Conservation (phyloP, 2,888 invertebrate genomes). For the Anticlea derivata region DNA sequence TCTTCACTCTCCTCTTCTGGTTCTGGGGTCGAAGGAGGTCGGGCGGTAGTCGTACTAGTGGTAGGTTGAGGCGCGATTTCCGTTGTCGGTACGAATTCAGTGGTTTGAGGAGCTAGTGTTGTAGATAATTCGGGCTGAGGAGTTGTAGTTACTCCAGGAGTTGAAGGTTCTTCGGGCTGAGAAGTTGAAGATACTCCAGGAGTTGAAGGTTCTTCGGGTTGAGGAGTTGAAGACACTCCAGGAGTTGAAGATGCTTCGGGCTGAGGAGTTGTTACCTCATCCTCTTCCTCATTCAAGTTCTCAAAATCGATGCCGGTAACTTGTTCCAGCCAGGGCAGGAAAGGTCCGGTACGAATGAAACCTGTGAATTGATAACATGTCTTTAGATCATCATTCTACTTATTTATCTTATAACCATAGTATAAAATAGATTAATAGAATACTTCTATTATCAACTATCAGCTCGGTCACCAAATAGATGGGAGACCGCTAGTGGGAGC, state of each 20-base stretch:
- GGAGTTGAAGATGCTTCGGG: too few relatives aligned
- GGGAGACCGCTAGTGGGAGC: too few relatives aligned
- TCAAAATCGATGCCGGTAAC: conserved; percentile 68
- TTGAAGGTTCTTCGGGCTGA: conserved; percentile 5
- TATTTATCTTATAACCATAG: too few relatives aligned
- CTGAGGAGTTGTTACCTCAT: conserved; percentile 28
- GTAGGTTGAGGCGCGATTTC: background rate
- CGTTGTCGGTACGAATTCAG: conserved; percentile 17
- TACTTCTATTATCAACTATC: too few relatives aligned
- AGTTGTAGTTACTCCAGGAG: too few relatives aligned
- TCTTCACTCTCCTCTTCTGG: conserved; percentile 45
- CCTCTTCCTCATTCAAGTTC: conserved; percentile 53
- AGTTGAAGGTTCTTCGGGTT: too few relatives aligned
- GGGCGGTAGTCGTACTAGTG: conserved; percentile 4
- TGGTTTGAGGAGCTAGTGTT: conserved; percentile 12
- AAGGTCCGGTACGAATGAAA: conserved; percentile 70
- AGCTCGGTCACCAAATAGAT: too few relatives aligned
- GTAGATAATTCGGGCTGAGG: conserved; percentile 5
- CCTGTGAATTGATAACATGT: conserved; percentile 43
- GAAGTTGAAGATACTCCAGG: too few relatives aligned
- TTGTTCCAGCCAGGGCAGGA: conserved; percentile 61
- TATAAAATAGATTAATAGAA: too few relatives aligned
- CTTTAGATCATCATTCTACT: too few relatives aligned
- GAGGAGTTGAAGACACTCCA: too few relatives aligned
- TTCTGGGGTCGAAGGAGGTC: conserved; percentile 22